Conservation (phyloP, 2,888 invertebrate species). For the Acronicta psi region DNA sequence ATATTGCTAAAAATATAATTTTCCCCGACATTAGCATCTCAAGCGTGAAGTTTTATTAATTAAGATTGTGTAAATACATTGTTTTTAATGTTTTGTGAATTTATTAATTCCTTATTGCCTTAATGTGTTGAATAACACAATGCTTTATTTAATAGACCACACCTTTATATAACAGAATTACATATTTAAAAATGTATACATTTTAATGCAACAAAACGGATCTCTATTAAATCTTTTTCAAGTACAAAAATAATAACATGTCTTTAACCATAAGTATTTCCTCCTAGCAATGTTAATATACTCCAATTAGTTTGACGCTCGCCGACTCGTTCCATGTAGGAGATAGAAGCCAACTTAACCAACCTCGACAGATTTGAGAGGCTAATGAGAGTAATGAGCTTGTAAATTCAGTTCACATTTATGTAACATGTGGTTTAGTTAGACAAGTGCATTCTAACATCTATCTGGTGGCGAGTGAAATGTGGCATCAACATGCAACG, state of each 20-base stretch:
- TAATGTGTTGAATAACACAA: conserved; percentile 18
- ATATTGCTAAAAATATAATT: conserved; percentile 14
- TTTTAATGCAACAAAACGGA: too few relatives aligned
- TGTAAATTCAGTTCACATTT: not conserved
- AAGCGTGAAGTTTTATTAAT: conserved; percentile 46
- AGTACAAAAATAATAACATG: not conserved
- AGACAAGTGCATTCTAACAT: conserved; percentile 24
- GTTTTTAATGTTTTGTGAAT: conserved; percentile 22
- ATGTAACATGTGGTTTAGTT: conserved; percentile 8
- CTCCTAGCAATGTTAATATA: too few relatives aligned
- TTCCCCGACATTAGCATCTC: conserved; percentile 30
- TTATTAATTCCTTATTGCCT: conserved; percentile 45
- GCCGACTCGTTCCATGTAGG: too few relatives aligned
- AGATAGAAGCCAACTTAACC: too few relatives aligned
- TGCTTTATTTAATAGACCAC: conserved; percentile 8
- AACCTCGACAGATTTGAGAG: not conserved
- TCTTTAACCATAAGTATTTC: too few relatives aligned
- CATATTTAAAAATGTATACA: not conserved
- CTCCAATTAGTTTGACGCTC: too few relatives aligned
- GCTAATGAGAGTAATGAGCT: not conserved
- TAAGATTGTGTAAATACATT: conserved; percentile 32
- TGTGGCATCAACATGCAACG: conserved; percentile 18
- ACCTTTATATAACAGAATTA: conserved; percentile 8
- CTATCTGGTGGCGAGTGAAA: conserved; percentile 27
- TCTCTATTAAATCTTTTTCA: too few relatives aligned